Percentiles rank a stretch among this genome's conserved stretches.
These are phyloP conservation scores for Tenebrosternarchus preto DNA, from an alignment of 2,113 vertebrate species.

Conservation along the genomic window DNA sequence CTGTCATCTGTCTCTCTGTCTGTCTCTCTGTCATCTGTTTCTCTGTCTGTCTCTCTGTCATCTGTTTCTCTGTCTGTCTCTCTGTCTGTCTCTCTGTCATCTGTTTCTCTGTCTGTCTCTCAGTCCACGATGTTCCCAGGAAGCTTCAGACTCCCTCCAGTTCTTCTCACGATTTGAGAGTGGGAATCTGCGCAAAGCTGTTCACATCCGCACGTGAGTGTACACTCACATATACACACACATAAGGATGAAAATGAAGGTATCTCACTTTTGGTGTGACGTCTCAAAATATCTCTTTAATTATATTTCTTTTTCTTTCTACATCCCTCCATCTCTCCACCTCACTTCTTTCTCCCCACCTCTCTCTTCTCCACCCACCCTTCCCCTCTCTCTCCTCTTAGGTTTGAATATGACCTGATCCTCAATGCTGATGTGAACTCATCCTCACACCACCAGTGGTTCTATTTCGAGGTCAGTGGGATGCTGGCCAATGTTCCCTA, in stretches of 20 bases:
- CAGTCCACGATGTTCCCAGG: slow-evolving; percentile 66
- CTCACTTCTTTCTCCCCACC: background rate
- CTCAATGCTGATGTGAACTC: slow-evolving; percentile 85
- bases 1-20: background rate
- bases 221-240: slow-evolving; percentile 2
- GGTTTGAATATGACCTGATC: slow-evolving; percentile 90
- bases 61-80: background rate
- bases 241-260: slow-evolving; percentile 28
- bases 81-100: background rate
- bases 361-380: background rate
- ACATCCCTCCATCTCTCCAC: background rate
- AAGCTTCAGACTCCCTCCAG: slow-evolving; percentile 62
- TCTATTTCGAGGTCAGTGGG: slow-evolving; percentile 87
- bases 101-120: slow-evolving; percentile 9
- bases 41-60: background rate
- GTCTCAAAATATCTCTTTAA: background rate
- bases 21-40: too few relatives aligned
- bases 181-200: slow-evolving; percentile 87
- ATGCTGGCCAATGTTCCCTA: slow-evolving; percentile 78
- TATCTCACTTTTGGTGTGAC: slow-evolving; percentile 1
- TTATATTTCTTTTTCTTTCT: background rate
- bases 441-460: slow-evolving; percentile 86
- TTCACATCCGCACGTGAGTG: slow-evolving; percentile 85
- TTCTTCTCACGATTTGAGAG: slow-evolving; percentile 91
- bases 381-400: slow-evolving; percentile 51